Evolutionary conservation across 2,113 vertebrate genomes (phyloP).

Genomic region (Neodontobutis hainanensis): DNA sequence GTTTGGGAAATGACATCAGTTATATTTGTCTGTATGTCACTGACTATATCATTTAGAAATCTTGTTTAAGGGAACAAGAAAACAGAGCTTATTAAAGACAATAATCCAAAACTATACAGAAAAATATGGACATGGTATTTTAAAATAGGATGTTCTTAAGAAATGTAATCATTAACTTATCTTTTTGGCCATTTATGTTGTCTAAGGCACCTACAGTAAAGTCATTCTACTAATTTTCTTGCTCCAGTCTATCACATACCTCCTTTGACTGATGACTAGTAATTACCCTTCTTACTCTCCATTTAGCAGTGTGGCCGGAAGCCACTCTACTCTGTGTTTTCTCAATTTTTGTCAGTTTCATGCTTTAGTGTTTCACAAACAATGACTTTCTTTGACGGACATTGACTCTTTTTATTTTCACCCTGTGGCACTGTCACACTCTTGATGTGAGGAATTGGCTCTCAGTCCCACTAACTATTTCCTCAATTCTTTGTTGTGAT

Average conservation of each 20-base stretch:
- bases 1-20: not conserved
- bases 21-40: not conserved
- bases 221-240: constrained; percentile 4
- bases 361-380: not conserved
- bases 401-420: not conserved
- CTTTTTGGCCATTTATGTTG: not conserved
- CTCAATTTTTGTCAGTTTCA: constrained; percentile 19
- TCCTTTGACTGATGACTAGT: constrained; percentile 7
- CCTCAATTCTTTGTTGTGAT: not conserved
- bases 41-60: not conserved
- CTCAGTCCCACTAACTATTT: not conserved
- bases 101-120: too few species aligned
- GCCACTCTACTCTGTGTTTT: not conserved
- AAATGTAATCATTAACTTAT: not conserved
- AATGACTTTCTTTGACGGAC: constrained; percentile 16
- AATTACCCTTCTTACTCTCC: constrained; percentile 2
- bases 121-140: too few species aligned
- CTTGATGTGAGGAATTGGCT: constrained; percentile 17
- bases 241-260: constrained; percentile 2
- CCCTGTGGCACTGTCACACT: constrained; percentile 23
- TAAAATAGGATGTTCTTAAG: too few species aligned
- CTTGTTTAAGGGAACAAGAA: not conserved
- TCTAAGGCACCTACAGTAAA: not conserved
- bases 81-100: not conserved
- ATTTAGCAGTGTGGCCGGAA: not conserved